Base-by-base conservation (phyloP, 2,888 invertebrate genomes). In the Hypselothyrea guttata region DNA sequence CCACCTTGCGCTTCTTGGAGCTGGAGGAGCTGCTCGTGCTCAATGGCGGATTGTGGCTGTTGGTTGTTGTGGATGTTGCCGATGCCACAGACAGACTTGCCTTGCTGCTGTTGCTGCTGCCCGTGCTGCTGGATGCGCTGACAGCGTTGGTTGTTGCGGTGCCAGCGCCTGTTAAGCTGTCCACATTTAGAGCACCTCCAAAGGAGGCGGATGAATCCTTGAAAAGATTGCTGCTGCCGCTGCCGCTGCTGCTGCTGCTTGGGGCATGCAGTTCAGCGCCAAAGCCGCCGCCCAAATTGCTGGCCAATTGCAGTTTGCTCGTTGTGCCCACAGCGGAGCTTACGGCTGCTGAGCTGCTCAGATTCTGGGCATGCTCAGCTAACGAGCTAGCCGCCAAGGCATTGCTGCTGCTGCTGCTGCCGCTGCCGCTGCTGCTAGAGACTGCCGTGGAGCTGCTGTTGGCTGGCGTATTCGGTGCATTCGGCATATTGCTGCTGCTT, bases 1-100 rank as follows among this genome's bases (percentile, higher is more conserved):
- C 90, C 2, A 84, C 86, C 71, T 90, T 90, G 7, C 90, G 86
- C 55, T 90, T 90, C 54, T 90, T 90, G 0, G 86, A 85, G 2
- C 81, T 27, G 4, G 88, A 74, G 13, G 77, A 68, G 42, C 48
- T 54, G 46, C 53, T 55, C 1, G 58, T 11, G 13, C 48, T 31
- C 33, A 34, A 22, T 5, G 51, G 7, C 16, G 41, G 73, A 48
- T 27, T 70, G 27, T 58, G 72, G 22, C 30, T 58, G n/a, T 59
- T 34, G 9, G 72, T 51, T 38, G 62, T 66, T 28, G 76, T 55
- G 4, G 68, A 64, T 34, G 57, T 45, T 37, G 52, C 62, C 28
- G 37, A 44, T 40, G 61, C 47, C 12, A 55, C 46, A 34, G 60
- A 53, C 7, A 15, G 16, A 15, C 31, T 5, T 11, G 47, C 9